Percentiles rank a stretch among this genome's conserved stretches.
phyloP scores from a whole-genome alignment of 2,797 vertebrate species.

The Sebastes nivosus region DNA sequence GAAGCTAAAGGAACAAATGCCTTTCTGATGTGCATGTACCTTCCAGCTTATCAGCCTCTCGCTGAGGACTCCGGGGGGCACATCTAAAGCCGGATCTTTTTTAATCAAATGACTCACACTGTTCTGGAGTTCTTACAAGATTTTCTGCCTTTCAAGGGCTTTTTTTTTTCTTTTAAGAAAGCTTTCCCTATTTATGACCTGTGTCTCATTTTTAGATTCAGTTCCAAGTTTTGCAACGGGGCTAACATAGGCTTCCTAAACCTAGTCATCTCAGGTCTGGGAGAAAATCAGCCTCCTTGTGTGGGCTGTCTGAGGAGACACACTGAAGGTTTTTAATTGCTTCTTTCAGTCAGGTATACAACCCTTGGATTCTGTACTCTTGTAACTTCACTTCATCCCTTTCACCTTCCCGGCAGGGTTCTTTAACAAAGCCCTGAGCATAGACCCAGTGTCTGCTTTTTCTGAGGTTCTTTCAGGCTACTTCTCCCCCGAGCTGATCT shows the following conservation, averaged over 20 bases:
- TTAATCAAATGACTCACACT: conserved; percentile 12
- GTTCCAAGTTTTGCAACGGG: not conserved
- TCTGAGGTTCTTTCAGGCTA: not conserved
- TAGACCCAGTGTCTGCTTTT: not conserved
- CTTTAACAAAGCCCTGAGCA: conserved; percentile 5
- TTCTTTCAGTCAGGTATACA: conserved; percentile 14
- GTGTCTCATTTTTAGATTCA: not conserved
- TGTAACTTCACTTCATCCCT: not conserved
- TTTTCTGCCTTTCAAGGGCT: not conserved
- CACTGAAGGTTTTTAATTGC: conserved; percentile 20
- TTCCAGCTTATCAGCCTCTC: conserved; percentile 6
- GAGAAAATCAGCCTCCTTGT: not conserved
- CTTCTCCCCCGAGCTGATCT: not conserved
- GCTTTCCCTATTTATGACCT: not conserved
- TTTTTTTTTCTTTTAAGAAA: not conserved
- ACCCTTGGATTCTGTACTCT: not conserved
- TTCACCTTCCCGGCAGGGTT: conserved; percentile 3
- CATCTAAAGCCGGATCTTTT: conserved; percentile 1
- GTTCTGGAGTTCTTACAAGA: not conserved
- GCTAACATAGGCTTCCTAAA: not conserved
- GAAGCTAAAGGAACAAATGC: not conserved
- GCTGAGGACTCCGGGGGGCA: not conserved
- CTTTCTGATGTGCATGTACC: not conserved
- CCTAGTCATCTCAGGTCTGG: not conserved
- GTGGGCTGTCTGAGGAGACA: not conserved